These are phyloP conservation scores for Carassius auratus DNA, from an alignment of 2,113 vertebrate species.

Conservation along the genomic window DNA sequence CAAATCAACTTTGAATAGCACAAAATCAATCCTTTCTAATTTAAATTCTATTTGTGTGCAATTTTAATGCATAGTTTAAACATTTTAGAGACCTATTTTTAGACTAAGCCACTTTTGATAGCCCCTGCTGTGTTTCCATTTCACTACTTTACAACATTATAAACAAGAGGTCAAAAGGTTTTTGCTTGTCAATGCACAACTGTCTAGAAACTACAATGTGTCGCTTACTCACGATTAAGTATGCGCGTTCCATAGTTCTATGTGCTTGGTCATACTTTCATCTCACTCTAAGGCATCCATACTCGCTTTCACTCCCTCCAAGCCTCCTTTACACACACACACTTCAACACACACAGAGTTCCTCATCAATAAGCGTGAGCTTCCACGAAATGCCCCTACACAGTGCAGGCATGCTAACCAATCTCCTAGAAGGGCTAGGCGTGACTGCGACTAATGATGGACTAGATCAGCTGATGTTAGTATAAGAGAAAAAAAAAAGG, in stretches of 20 bases:
- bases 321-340: constrained; percentile 39
- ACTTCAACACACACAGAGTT: constrained; percentile 43
- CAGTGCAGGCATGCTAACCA: constrained; percentile 50
- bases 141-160: not conserved
- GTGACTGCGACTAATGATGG: constrained; percentile 52
- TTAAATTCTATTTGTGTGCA: not conserved
- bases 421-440: constrained; percentile 44
- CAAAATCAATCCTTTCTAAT: constrained; percentile 18
- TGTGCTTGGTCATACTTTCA: constrained; percentile 6
- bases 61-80: not conserved
- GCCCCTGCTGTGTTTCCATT: not conserved
- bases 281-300: no score
- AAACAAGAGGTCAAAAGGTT: constrained; percentile 29
- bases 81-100: not conserved
- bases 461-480: constrained; percentile 44
- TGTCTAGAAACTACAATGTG: not conserved
- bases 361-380: constrained; percentile 50
- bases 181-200: constrained; percentile 4
- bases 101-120: not conserved
- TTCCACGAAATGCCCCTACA: constrained; percentile 56
- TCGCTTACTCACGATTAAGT: constrained; percentile 16
- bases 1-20: constrained; percentile 15
- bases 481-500: constrained; percentile 17
- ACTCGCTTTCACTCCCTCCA: no score
- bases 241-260: constrained; percentile 21